Percentiles rank a stretch among this genome's conserved stretches.
These are phyloP conservation scores for Aphelocoma coerulescens DNA, from an alignment of 2,113 vertebrate species.

Conservation along the genomic window DNA sequence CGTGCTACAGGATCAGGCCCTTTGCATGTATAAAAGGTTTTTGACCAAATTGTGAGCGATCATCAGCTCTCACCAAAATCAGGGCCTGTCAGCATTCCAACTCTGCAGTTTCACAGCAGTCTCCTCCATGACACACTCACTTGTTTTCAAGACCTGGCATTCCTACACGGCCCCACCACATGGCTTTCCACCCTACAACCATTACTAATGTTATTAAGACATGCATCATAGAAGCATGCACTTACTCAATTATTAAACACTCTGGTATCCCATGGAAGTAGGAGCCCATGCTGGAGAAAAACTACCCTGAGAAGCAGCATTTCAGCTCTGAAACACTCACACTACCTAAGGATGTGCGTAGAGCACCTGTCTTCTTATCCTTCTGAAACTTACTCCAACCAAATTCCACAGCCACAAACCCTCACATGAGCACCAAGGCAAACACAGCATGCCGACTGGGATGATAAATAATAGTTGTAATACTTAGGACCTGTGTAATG, in stretches of 20 bases:
- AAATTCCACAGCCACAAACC: background rate
- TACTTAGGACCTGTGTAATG: background rate
- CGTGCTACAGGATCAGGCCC: background rate
- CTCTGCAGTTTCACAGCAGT: background rate
- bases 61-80: background rate
- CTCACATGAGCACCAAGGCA: background rate
- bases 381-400: background rate
- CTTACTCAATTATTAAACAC: background rate
- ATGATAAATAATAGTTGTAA: background rate
- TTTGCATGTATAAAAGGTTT: background rate
- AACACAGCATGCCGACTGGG: background rate
- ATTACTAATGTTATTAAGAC: background rate
- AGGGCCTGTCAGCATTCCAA: background rate
- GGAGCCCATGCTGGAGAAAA: background rate
- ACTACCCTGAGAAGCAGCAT: background rate
- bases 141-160: background rate
- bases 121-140: background rate
- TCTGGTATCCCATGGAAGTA: background rate
- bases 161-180: background rate
- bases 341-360: background rate
- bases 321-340: background rate
- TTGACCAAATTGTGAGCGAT: background rate
- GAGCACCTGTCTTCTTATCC: background rate
- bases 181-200: background rate
- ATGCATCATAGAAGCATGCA: background rate